Base-by-base conservation (phyloP, 2,113 vertebrate species). In the Eidolon helvum region DNA sequence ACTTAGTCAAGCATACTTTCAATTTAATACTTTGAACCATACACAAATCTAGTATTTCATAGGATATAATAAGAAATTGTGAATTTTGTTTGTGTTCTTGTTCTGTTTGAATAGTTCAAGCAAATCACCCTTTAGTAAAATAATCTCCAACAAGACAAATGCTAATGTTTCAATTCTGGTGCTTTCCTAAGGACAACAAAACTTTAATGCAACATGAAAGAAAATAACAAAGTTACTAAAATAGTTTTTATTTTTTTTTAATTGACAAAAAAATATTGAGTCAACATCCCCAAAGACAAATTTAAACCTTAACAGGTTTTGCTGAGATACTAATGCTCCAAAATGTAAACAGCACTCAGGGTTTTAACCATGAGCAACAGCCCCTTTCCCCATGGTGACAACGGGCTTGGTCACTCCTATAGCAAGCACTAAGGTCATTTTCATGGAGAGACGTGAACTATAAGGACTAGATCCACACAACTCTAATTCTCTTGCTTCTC, bases 131-230 rank as follows among this genome's bases (percentile, higher is more conserved):
- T 75, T 92, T 59, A 82, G 33, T 92, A 85, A 97, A 74, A 91
- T 82, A 84, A 87, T 80, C 90, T 78, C 68, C 88, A 97, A 96
- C 78, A 96, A 78, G 97, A 98, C 97, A 99, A 99, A 98, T 99
- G 98, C 98, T 99, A 99, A 98, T 98, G 98, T 98, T 99, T 98
- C 98, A 97, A 98, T 98, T 98, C 93, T 98, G 97, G 97, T 94
- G 95, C 61, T 98, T 98, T 98, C 89, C 97, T 82, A 99, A 99
- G 98, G 98, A 98, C 98, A 99, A 98, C 97, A 98, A 99, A 98
- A 98, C 98, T 98, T 98, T 97, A 99, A 99, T 98, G 98, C 98
- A 99, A 98, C 98, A 99, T 98, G 96, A 98, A 98, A 97, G 38
- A 96, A 98, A 98, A 94, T 89, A 93, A 95, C 97, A 98, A 98